Base-by-base conservation (phyloP, 2,888 invertebrate species). In the Noctua comes region DNA sequence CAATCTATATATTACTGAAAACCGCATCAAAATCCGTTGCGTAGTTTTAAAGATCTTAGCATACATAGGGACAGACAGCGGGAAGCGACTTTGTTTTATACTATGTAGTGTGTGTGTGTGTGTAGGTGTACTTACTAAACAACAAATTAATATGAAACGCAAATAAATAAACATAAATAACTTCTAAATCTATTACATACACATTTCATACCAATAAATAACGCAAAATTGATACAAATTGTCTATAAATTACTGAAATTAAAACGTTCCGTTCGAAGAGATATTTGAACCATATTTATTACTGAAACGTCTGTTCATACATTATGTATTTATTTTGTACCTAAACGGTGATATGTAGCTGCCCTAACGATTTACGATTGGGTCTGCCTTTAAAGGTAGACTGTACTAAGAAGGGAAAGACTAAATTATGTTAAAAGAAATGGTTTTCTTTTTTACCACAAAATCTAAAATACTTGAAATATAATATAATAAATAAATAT, bases 241-340 rank as follows among this genome's bases (percentile, higher is more conserved):
- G 70, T 51, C 66, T 16, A 77, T 82, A 68, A 76, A 82, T 82
- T 66, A 66, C 46, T 51, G 18, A 64, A 86, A 66, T 76, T 85
- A 71, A 69, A 80, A 74, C 65, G 36, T 85, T 54, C 16, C 31
- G 2, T 27, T 18, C 21, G 31, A 24, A 79, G 59, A 62, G 18
- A 66, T 51, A 62, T 77, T 62, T 68, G n/a, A 31, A 51, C 18
- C 16, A 31, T 24, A 70, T 69, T 69, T 69, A 43, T 78, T 48
- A 83, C 27, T 46, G 68, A n/a, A 73, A 43, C 73, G 82, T 77
- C 57, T 68, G 73, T 43, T 70, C 51, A 62, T 71, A 65, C 31
- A 73, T 73, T 62, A 77, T 73, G 65, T 83, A 70, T 73, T 57
- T 62, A 76, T 82, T 43, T 82, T 82, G 51, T 73, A 68, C n/a